A percentile compares a stretch with the other conserved stretches of the same genome.
phyloP scores from a whole-genome alignment of 2,888 invertebrate species.

The Zaprionus lineosus region DNA sequence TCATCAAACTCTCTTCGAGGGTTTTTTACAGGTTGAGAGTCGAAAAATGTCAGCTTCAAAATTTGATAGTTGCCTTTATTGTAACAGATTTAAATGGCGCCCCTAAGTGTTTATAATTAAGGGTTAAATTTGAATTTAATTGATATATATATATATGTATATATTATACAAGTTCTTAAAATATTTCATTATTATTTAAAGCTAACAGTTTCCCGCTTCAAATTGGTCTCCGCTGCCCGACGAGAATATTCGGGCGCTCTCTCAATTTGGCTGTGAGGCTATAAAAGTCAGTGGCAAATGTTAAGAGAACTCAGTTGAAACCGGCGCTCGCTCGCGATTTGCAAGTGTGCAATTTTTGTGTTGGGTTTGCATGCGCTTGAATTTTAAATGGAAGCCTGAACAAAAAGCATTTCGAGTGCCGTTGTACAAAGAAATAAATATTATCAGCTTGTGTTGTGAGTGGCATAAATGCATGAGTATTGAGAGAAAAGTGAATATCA shows the following conservation, averaged over 20 bases:
- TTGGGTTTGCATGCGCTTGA: conserved; percentile 55
- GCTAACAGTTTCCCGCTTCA: background rate
- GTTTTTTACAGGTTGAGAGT: no score
- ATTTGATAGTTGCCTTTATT: no score
- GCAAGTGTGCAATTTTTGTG: conserved; percentile 37
- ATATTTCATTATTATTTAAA: background rate
- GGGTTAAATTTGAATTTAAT: background rate
- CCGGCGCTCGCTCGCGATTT: conserved; percentile 63
- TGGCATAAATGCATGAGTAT: conserved; percentile 4
- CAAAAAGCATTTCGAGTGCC: conserved; percentile 59
- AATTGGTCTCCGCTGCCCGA: background rate
- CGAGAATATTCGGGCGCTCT: background rate
- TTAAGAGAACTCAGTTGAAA: conserved; percentile 58
- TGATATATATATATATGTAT: background rate
- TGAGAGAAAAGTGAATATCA: conserved; percentile 4
- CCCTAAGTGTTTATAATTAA: no score
- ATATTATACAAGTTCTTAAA: background rate
- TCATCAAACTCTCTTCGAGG: no score
- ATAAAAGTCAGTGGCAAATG: conserved; percentile 51
- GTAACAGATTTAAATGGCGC: no score
- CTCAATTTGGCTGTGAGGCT: conserved; percentile 25
- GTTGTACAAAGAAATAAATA: conserved; percentile 38
- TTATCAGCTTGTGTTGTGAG: conserved; percentile 18
- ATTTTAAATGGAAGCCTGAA: conserved; percentile 55
- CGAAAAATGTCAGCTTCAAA: no score